Evolutionary conservation across 2,113 vertebrate genomes (phyloP), one percentile per base, ranked within the genome.

Genomic region (Grus americana): DNA sequence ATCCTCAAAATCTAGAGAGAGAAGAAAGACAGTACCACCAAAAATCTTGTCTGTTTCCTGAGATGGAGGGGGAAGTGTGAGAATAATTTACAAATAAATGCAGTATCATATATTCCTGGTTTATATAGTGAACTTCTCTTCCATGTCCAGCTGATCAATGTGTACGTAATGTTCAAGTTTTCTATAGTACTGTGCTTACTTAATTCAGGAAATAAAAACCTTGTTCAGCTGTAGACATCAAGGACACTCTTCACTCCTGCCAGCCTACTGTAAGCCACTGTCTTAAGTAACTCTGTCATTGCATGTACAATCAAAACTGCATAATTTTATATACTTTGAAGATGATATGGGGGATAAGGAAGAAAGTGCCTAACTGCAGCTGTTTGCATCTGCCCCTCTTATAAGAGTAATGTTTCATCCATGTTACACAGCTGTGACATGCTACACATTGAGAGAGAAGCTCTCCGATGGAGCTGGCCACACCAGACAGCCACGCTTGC

Each of bases 1-100:
- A 98, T 90, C 89, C 92, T 98, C 94, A 98, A 50, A 91, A 98
- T 97, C 98, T 98, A 97, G 76, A 97, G 96, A 97, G 89, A 44
- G 30, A 92, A 44, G 24, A 21, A 49, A 23, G 18, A n/a, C 42
- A 92, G 26, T 24, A 7, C 6, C 24, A 92, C 34, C 38, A 78
- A 92, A 82, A 80, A 72, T 50, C n/a, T 71, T n/a, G 6, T 54
- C 30, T 57, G 22, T 30, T 84, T 86, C 68, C 42, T 76, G 36
- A 63, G 32, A 36, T 17, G n/a, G 32, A 16, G 24, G n/a, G 32
- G 24, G 32, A 91, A 90, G 63, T 2, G 8, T 73, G n/a, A 88
- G 82, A 83, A 10, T 47, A 11, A 81, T 57, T 94, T 83, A 52
- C 20, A 86, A 74, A 79, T 26, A 73, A 70, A 73, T 66, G 49